These are phyloP conservation scores for Conops quadrifasciatus DNA, from an alignment of 2,888 invertebrate genomes.

Conservation along the genomic window DNA sequence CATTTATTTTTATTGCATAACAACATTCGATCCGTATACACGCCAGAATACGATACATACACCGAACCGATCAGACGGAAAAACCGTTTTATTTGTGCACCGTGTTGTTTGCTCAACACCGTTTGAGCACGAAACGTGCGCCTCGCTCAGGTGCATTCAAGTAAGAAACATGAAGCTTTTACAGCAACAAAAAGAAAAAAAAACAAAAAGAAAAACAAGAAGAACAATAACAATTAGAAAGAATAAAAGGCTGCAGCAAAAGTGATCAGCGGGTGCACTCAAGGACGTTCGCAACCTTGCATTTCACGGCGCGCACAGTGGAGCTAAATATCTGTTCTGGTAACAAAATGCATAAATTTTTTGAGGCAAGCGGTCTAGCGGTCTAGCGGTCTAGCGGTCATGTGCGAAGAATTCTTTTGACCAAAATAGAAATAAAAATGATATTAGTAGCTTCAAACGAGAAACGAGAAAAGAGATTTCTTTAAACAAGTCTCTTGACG, in stretches of 20 bases:
- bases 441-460: too few species aligned
- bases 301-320: too few species aligned
- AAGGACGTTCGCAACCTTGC: constrained; percentile 13
- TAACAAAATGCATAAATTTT: too few species aligned
- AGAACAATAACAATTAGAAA: background rate
- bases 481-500: too few species aligned
- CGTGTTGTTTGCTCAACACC: background rate
- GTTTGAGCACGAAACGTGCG: constrained; percentile 9
- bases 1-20: background rate
- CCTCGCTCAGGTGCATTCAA: constrained; percentile 14
- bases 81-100: background rate
- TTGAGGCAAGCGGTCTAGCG: too few species aligned
- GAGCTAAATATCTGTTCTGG: background rate
- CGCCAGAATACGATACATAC: background rate
- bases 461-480: too few species aligned
- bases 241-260: background rate
- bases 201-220: background rate
- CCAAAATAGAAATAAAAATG: too few species aligned
- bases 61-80: constrained; percentile 13
- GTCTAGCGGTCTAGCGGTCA: too few species aligned
- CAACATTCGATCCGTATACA: background rate
- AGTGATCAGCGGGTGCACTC: constrained; percentile 27
- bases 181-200: constrained; percentile 5
- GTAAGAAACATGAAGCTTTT: background rate
- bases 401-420: too few species aligned